phyloP scores from a whole-genome alignment of 2,797 vertebrate species.

The Hafferia zeledoni region DNA sequence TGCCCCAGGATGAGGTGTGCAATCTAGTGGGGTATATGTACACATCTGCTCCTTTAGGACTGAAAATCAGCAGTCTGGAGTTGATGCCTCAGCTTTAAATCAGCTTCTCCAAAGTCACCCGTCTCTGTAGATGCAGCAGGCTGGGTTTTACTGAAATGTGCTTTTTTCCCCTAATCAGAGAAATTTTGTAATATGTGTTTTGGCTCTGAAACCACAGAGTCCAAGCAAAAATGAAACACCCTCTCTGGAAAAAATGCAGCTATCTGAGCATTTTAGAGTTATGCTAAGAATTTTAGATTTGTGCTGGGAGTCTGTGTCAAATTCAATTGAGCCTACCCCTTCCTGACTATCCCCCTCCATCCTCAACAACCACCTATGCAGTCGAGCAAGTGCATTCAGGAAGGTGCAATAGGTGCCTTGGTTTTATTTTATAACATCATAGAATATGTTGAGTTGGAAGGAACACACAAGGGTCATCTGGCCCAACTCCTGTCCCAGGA shows the following conservation, averaged over 20 bases:
- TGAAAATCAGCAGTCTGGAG: not conserved
- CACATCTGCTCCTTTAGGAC: not conserved
- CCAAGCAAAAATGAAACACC: not conserved
- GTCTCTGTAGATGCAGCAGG: not conserved
- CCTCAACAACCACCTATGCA: not conserved
- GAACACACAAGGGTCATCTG: not conserved
- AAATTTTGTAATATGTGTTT: not conserved
- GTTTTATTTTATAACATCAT: not conserved
- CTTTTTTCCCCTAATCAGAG: not conserved
- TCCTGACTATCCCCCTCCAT: not conserved
- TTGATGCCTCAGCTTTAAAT: not conserved
- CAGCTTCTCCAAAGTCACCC: not conserved
- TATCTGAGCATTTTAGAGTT: not conserved
- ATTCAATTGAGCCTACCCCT: fast-evolving
- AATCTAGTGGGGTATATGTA: not conserved
- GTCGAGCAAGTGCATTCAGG: not conserved
- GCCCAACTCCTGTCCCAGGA: not conserved
- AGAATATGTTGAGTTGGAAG: not conserved
- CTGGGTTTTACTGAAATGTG: not conserved
- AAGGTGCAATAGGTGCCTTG: not conserved
- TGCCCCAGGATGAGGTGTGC: fast-evolving
- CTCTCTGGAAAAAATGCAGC: not conserved
- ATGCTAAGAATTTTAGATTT: not conserved
- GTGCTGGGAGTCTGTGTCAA: not conserved
- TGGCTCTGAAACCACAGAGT: not conserved